phyloP scores from a whole-genome alignment of 2,888 invertebrate genomes.

The Amiota communis region DNA sequence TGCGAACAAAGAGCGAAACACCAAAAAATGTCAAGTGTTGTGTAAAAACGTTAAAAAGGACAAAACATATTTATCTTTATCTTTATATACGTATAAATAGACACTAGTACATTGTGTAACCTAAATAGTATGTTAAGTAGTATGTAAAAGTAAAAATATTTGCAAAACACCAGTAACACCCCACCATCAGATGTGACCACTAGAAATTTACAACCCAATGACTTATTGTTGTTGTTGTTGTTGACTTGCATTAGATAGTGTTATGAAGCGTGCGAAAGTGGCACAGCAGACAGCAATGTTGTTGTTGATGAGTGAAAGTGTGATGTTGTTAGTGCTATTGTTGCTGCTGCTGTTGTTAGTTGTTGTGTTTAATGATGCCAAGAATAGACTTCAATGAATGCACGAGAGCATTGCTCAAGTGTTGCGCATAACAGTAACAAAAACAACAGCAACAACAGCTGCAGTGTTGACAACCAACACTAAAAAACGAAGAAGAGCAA shows the following conservation, averaged over 20 bases:
- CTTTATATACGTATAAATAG: background rate
- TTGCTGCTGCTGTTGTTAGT: constrained; percentile 20
- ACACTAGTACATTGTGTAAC: background rate
- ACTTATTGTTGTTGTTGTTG: constrained; percentile 20
- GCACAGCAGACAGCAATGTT: background rate
- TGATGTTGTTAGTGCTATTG: constrained; percentile 37
- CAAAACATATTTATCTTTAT: constrained; percentile 33
- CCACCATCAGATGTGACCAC: constrained; percentile 58
- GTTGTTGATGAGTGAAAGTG: constrained; percentile 41
- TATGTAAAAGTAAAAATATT: constrained; percentile 40
- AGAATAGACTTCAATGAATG: constrained; percentile 56
- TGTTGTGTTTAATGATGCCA: constrained; percentile 59
- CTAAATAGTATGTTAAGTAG: no score
- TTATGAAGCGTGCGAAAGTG: constrained; percentile 40
- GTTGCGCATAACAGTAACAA: constrained; percentile 27
- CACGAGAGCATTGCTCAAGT: constrained; percentile 24
- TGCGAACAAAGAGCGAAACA: constrained; percentile 53
- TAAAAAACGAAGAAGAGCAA: constrained; percentile 2
- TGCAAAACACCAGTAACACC: constrained; percentile 43
- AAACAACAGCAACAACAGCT: constrained; percentile 20
- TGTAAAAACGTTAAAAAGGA: constrained; percentile 31
- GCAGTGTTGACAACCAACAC: constrained; percentile 38
- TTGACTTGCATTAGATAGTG: constrained; percentile 51
- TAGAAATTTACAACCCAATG: constrained; percentile 64
- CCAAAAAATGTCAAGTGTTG: constrained; percentile 54